Evolutionary conservation across 37 sponge, comb jelly and placozoan genomes (phyloP).

Genomic region (Cliona cf. orientalis): DNA sequence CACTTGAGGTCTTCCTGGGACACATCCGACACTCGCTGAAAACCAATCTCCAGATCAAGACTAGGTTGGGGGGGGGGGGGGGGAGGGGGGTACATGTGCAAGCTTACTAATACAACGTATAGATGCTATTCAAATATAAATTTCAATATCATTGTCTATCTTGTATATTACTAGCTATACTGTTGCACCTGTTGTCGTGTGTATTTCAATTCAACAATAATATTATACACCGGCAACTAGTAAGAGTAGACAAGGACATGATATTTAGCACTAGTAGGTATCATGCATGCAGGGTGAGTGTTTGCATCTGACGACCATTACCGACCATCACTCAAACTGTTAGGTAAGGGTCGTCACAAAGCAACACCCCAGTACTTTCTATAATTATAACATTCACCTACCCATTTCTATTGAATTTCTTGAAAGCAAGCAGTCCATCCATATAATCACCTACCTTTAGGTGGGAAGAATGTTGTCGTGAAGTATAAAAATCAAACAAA

Average conservation of each 20-base stretch:
- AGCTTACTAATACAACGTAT: no score
- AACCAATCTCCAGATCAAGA: slow-evolving; percentile 28
- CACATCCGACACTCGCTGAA: slow-evolving; percentile 19
- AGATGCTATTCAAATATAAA: no score
- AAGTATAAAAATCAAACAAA: neutral
- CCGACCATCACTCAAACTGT: neutral
- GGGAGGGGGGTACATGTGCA: no score
- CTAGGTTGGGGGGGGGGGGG: slow-evolving; percentile 13
- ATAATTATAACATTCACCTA: slow-evolving; percentile 17
- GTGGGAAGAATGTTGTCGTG: neutral
- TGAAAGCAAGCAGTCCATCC: slow-evolving; percentile 56
- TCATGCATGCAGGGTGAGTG: no score
- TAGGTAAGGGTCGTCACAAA: neutral
- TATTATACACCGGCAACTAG: no score
- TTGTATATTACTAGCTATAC: no score
- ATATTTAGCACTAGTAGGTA: neutral
- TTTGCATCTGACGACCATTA: neutral
- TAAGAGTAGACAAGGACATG: no score
- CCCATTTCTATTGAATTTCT: slow-evolving; percentile 65
- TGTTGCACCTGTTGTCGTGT: no score
- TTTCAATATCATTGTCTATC: no score
- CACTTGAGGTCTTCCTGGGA: slow-evolving; percentile 64
- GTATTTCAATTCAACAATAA: no score
- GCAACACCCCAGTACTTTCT: neutral
- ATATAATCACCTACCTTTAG: slow-evolving; percentile 53